Evolutionary conservation across 2,888 invertebrate species (phyloP), one percentile per base, ranked within the genome.

Genomic region (Ptychoptera contaminata): DNA sequence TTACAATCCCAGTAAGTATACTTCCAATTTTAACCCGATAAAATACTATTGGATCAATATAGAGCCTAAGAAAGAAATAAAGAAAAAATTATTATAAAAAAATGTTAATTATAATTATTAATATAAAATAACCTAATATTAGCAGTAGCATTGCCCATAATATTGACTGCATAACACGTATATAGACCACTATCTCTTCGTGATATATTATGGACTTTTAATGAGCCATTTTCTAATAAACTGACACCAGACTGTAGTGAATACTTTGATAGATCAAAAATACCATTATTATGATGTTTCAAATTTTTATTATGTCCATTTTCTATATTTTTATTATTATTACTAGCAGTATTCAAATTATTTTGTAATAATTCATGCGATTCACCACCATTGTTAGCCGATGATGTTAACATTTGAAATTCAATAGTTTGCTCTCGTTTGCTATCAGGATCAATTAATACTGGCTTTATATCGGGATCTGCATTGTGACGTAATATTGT

Each of bases 1-100:
- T 78, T 31, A 80, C 73, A 16, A 79, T 74, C 29, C 94, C 94
- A 46, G 86, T 80, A 42, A 86, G 62, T 49, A 92, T 72, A 62
- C 91, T 91, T 56, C 80, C 74, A 50, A 92, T 78, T 63, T 87
- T 82, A 43, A 92, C 81, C 53, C 81, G 77, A 58, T 80, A 77
- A 69, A 90, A 81, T 47, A 86, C 80, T 56, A 81, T 75, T 14
- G 91, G 90, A 65, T 92, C 87, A 59, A 93, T 81, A 59, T 82
- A 81, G 45, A 91, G 69, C 42, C 80, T 65, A 42, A 8, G 37
- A 29, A 30, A 8, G 40, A 16, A 7, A 23, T 11, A 32, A 32
- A 32, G 30, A 30, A 30, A 30, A 30, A 30, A 30, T 30, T 8
- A 30, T 30, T 30, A 30, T n/a, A n/a, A n/a, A n/a, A n/a, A n/a